These are phyloP conservation scores for Nemopilema nomurai DNA, from an alignment of 30 jellyfish, hydroid and myxozoan genomes.

Conservation along the genomic window DNA sequence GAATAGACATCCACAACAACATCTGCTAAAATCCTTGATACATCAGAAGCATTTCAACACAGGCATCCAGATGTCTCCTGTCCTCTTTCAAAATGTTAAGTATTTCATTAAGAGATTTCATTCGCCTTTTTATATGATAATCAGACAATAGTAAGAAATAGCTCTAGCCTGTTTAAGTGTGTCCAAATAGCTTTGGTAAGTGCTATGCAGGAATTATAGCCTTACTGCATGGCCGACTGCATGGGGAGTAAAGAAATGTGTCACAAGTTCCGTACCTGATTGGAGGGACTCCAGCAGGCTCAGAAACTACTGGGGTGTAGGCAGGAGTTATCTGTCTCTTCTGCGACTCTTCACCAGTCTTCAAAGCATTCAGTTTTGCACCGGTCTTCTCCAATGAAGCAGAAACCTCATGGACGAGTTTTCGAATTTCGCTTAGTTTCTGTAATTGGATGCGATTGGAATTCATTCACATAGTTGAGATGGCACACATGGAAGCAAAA, in stretches of 20 bases:
- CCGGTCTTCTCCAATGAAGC: constrained; percentile 85
- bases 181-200: too few species aligned
- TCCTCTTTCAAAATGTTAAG: too few species aligned
- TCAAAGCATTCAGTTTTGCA: constrained; percentile 73
- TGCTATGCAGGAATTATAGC: too few species aligned
- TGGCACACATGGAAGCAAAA: too few species aligned
- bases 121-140: too few species aligned
- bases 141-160: too few species aligned
- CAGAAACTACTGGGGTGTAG: constrained; percentile 94
- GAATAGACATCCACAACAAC: neutral
- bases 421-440: constrained; percentile 95
- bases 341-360: constrained; percentile 49
- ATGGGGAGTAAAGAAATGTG: too few species aligned
- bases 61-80: too few species aligned
- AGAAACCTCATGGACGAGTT: constrained; percentile 89
- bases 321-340: constrained; percentile 97
- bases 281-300: constrained; percentile 98
- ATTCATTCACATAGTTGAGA: neutral
- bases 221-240: too few species aligned
- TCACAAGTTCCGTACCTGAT: constrained; percentile 84
- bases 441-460: neutral
- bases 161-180: too few species aligned
- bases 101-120: too few species aligned
- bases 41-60: too few species aligned
- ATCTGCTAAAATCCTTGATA: neutral